phyloP scores from a whole-genome alignment of 2,888 invertebrate genomes.

The Leptura quadrifasciata region DNA sequence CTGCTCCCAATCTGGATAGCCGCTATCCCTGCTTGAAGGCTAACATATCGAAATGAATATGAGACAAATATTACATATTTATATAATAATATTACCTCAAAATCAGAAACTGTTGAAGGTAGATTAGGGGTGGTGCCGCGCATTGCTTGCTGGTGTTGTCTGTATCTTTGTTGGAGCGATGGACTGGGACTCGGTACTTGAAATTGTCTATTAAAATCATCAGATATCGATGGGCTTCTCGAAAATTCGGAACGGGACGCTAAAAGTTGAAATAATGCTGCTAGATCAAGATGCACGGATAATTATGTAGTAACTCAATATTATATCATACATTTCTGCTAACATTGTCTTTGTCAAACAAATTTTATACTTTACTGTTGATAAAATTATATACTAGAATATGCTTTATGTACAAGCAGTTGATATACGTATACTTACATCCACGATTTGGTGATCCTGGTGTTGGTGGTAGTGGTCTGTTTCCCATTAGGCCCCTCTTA shows the following conservation, averaged over 20 bases:
- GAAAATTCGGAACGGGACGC: conserved; percentile 66
- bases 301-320: background rate
- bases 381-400: background rate
- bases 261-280: conserved; percentile 48
- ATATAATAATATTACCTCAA: conserved; percentile 61
- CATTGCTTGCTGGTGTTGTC: conserved; percentile 77
- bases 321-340: too few species aligned
- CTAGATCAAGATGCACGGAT: background rate
- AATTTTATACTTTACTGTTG: too few species aligned
- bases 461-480: conserved; percentile 77
- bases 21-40: conserved; percentile 72
- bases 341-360: too few species aligned
- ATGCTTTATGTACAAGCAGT: background rate
- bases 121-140: conserved; percentile 72
- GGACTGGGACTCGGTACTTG: conserved; percentile 68
- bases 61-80: background rate
- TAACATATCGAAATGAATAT: conserved; percentile 54
- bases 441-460: conserved; percentile 67
- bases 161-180: conserved; percentile 76
- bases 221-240: conserved; percentile 61
- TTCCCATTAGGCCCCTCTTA: conserved; percentile 70
- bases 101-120: conserved; percentile 68
- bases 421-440: conserved; percentile 60
- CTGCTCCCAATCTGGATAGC: conserved; percentile 74
- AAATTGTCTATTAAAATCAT: conserved; percentile 60